phyloP scores from a whole-genome alignment of 2,797 vertebrate genomes.

The Cossypha polioptera region DNA sequence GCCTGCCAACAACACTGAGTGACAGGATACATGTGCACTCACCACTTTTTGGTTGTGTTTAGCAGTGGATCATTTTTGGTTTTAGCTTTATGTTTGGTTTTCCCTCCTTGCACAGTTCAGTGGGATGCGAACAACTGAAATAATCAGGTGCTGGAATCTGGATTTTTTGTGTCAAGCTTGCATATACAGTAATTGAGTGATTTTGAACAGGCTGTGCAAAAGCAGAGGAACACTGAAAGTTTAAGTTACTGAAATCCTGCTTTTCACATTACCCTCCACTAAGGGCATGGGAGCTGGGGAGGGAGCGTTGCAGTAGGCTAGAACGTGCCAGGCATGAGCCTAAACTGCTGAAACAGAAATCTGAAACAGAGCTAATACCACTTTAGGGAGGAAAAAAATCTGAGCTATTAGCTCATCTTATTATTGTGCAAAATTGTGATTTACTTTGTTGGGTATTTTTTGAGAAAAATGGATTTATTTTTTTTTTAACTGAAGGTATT shows the following conservation, averaged over 20 bases:
- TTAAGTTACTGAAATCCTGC: not conserved
- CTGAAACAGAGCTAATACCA: not conserved
- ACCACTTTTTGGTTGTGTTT: not conserved
- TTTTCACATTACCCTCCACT: not conserved
- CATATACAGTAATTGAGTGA: not conserved
- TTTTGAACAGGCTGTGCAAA: not conserved
- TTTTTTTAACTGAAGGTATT: not conserved
- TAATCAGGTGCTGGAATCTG: not conserved
- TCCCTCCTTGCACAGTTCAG: not conserved
- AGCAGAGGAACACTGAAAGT: not conserved
- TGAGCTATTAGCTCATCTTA: not conserved
- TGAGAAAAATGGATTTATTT: not conserved
- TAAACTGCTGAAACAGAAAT: not conserved
- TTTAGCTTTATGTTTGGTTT: not conserved
- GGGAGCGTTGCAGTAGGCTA: not conserved
- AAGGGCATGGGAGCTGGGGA: not conserved
- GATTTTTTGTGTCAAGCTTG: not conserved
- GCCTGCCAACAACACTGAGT: not conserved
- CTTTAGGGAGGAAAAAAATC: accelerated
- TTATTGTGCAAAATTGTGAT: not conserved
- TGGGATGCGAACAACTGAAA: not conserved
- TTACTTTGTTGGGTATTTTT: not conserved
- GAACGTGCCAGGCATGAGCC: accelerated
- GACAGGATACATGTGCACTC: accelerated
- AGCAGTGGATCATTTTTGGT: not conserved